Conservation (phyloP, 2,797 vertebrate species). For the Rousettus madagascariensis region DNA sequence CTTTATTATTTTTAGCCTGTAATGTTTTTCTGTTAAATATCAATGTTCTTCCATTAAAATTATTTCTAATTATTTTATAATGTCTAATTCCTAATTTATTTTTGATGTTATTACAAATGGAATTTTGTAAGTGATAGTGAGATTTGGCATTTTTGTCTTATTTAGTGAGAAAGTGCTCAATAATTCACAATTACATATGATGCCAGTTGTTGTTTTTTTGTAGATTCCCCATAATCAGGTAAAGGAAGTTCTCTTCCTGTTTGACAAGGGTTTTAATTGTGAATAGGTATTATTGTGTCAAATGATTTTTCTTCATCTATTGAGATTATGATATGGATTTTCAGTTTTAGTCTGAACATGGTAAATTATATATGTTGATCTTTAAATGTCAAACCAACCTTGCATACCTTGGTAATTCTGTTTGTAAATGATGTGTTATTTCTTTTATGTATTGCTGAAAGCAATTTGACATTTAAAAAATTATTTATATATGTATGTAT, state of each 20-base stretch:
- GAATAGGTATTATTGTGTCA: neutral
- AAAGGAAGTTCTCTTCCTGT: neutral
- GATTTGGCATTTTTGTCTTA: neutral
- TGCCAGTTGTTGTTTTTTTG: neutral
- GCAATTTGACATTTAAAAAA: neutral
- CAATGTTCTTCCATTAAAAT: too few relatives aligned
- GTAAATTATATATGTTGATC: neutral
- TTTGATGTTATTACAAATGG: neutral
- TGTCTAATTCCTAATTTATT: neutral
- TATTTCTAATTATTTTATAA: too few relatives aligned
- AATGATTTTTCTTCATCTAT: neutral
- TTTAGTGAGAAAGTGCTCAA: neutral
- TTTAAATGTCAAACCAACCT: neutral
- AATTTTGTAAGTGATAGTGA: neutral
- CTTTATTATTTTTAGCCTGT: too few relatives aligned
- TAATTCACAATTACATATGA: neutral
- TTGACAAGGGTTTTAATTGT: neutral
- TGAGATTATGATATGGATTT: neutral
- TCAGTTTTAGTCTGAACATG: neutral
- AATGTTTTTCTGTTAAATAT: too few relatives aligned
- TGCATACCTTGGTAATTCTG: neutral
- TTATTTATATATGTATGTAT: neutral
- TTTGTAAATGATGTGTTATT: neutral
- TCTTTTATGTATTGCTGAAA: neutral
- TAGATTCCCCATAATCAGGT: neutral